Evolutionary conservation across 2,113 vertebrate species (phyloP).

Genomic region (Gracilinanus agilis): DNA sequence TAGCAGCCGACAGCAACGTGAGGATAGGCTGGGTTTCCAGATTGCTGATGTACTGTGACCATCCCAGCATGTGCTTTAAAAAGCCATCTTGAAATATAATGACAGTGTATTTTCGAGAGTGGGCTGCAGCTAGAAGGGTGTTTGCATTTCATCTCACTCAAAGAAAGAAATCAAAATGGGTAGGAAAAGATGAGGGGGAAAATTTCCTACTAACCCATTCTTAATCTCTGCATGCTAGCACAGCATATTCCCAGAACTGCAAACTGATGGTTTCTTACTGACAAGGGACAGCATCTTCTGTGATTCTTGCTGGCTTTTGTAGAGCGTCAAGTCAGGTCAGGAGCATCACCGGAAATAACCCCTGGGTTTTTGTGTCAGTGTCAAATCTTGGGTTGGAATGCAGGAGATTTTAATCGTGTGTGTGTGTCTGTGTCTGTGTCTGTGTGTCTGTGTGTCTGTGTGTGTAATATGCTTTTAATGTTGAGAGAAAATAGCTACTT

Average conservation of each 20-base stretch:
- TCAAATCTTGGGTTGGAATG: not conserved
- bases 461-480: not conserved
- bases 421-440: not conserved
- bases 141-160: not conserved
- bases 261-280: not conserved
- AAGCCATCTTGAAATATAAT: not conserved
- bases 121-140: not conserved
- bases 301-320: not conserved
- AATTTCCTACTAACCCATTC: fast-evolving
- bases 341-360: not conserved
- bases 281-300: fast-evolving
- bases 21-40: slow-evolving; percentile 51
- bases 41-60: slow-evolving; percentile 8
- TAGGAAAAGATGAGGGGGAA: not conserved
- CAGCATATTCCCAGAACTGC: not conserved
- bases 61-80: not conserved
- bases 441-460: not conserved
- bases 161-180: not conserved
- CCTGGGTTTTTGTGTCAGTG: not conserved
- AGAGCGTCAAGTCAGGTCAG: not conserved
- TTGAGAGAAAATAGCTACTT: no score
- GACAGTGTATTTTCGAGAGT: not conserved
- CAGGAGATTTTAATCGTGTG: not conserved
- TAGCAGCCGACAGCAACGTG: slow-evolving; percentile 42
- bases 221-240: fast-evolving